These are phyloP conservation scores for Xestia sexstrigata DNA, from an alignment of 2,888 invertebrate species.

Conservation along the genomic window DNA sequence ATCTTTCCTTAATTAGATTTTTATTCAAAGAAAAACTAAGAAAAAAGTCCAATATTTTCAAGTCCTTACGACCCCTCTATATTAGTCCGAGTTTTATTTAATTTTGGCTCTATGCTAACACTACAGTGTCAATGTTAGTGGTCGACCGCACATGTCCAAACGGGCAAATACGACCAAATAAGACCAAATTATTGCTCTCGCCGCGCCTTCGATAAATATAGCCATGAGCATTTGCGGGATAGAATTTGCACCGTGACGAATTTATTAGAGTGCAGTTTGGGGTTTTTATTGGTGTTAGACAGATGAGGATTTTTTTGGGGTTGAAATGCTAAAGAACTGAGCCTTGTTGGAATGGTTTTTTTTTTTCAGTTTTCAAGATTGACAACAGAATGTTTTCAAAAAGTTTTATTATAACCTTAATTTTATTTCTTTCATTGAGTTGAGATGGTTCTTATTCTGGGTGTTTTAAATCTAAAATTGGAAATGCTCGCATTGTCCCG, in stretches of 20 bases:
- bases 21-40: conserved; percentile 23
- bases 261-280: conserved; percentile 1
- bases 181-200: conserved; percentile 85
- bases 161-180: conserved; percentile 83
- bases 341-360: too few relatives aligned
- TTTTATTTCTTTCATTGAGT: neutral
- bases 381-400: neutral
- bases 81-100: conserved; percentile 89
- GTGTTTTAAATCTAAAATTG: neutral
- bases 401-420: neutral
- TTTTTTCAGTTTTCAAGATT: neutral
- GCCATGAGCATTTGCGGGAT: conserved; percentile 63
- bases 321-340: too few relatives aligned
- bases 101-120: conserved; percentile 87
- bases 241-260: conserved; percentile 44
- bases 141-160: conserved; percentile 83
- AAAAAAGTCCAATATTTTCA: conserved; percentile 29
- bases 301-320: neutral
- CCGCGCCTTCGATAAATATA: conserved; percentile 77
- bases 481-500: too few relatives aligned
- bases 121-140: conserved; percentile 84
- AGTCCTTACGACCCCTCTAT: conserved; percentile 71
- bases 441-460: neutral
- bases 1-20: conserved; percentile 11
- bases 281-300: conserved; percentile 22